Percentiles rank a stretch among this genome's conserved stretches.
phyloP scores from a whole-genome alignment of 1,140 invertebrate species.

The Melitaea cinxia region DNA sequence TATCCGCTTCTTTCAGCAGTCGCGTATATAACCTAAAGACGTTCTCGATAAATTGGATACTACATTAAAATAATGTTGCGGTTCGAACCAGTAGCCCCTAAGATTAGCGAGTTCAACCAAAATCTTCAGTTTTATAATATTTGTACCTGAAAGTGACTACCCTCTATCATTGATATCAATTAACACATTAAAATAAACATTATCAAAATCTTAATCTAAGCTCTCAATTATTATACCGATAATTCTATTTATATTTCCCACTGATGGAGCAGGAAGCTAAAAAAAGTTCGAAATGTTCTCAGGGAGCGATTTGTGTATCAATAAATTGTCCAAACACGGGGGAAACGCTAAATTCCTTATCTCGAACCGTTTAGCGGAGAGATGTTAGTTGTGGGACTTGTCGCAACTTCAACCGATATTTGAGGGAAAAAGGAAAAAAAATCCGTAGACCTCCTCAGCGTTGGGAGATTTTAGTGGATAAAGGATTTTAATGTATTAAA shows the following conservation, averaged over 20 bases:
- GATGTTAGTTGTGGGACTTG: slow-evolving; percentile 45
- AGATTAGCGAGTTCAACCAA: too few relatives aligned
- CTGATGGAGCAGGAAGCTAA: slow-evolving; percentile 51
- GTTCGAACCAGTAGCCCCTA: too few relatives aligned
- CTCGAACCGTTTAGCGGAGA: slow-evolving; percentile 59
- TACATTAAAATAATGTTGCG: too few relatives aligned
- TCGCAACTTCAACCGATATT: slow-evolving; percentile 35
- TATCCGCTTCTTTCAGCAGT: too few relatives aligned
- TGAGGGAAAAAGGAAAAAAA: slow-evolving; percentile 25
- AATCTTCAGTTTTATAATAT: too few relatives aligned
- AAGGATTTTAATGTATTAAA: neutral
- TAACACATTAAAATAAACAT: too few relatives aligned
- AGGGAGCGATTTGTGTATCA: slow-evolving; percentile 63
- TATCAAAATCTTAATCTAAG: neutral
- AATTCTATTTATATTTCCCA: slow-evolving; percentile 62
- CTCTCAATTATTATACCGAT: slow-evolving; percentile 32
- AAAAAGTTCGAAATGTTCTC: slow-evolving; percentile 52
- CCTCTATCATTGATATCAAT: neutral
- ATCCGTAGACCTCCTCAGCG: slow-evolving; percentile 22
- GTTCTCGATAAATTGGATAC: too few relatives aligned
- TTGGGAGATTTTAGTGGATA: slow-evolving; percentile 2
- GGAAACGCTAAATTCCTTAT: slow-evolving; percentile 59
- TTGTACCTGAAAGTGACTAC: too few relatives aligned
- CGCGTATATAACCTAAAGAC: too few relatives aligned
- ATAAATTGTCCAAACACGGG: slow-evolving; percentile 57